Conservation (phyloP, 2,113 vertebrate genomes). For the Notarius quadriscutis region DNA sequence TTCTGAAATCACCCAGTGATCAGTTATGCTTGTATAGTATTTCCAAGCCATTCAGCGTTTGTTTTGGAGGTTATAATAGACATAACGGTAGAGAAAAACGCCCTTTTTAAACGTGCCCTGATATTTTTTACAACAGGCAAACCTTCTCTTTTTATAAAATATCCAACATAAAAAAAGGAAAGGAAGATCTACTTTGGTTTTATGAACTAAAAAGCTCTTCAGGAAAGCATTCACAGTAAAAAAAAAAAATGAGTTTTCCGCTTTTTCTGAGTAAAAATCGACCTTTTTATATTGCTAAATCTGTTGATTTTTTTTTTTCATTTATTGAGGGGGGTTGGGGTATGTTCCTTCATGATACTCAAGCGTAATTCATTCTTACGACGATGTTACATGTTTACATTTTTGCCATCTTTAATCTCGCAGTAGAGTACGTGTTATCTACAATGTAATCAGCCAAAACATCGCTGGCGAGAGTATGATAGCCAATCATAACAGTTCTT, state of each 20-base stretch:
- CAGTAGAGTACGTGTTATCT: no score
- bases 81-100: not conserved
- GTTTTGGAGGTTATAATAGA: not conserved
- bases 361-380: no score
- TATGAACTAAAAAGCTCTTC: not conserved
- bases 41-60: conserved; percentile 17
- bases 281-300: no score
- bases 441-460: no score
- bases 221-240: not conserved
- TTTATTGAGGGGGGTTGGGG: no score
- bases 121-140: not conserved
- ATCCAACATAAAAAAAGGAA: not conserved
- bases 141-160: not conserved
- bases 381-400: no score
- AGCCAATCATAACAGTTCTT: no score
- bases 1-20: conserved; percentile 43
- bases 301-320: no score
- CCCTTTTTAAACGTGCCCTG: not conserved
- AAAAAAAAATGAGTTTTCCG: not conserved
- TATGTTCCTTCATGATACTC: no score
- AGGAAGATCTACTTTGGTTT: not conserved
- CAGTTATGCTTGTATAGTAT: conserved; percentile 9
- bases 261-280: no score
- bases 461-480: no score
- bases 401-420: no score